Base-by-base conservation (phyloP, 2,888 invertebrate species). In the Dasysyrphus tricinctus region DNA sequence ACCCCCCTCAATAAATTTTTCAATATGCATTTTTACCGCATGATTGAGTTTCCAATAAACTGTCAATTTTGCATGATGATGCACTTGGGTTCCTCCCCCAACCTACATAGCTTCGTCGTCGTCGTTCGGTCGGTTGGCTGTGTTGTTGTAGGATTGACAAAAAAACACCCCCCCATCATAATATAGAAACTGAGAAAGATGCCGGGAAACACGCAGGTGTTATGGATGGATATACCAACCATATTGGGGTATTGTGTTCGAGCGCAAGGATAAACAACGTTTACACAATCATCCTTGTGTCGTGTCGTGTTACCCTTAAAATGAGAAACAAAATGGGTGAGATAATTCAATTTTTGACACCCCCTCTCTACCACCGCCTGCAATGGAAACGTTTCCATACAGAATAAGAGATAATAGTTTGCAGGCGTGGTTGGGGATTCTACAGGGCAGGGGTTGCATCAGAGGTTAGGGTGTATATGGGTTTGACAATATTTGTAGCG, bases 251-350 rank as follows among this genome's bases (percentile, higher is more conserved):
- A 87, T 87, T 87, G 79, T 88, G 34, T 61, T 76, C 54, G 32
- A 5, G 56, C 56, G 39, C 54, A 69, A 75, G 63, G 54, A 85
- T 78, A 81, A 85, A 74, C 84, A 88, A 78, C 72, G 42, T 44
- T n/a, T 29, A 65, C 56, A 78, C 70, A 82, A 70, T 73, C 78
- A 78, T 51, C 51, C 37, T 39, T 65, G 70, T 70, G 61, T 61
- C 16, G 39, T 37, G 19, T 24, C 11, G 51, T 65, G 69, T 76
- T 57, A 57, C 79, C 61, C 78, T 74, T 51, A 79, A 87, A 87
- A 88, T 85, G 81, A 78, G 76, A 79, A 73, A 87, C 87, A 87
- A 87, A 87, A 87, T 87, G 87, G 86, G 83, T 80, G 75, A 80
- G 74, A 65, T 88, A 88, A 88, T 88, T 85, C 67, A 77, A 88